A percentile compares a stretch with the other conserved stretches of the same genome.
These are phyloP conservation scores for Caenorhabditis tropicalis DNA, from an alignment of 1,140 invertebrate genomes.

Conservation along the genomic window DNA sequence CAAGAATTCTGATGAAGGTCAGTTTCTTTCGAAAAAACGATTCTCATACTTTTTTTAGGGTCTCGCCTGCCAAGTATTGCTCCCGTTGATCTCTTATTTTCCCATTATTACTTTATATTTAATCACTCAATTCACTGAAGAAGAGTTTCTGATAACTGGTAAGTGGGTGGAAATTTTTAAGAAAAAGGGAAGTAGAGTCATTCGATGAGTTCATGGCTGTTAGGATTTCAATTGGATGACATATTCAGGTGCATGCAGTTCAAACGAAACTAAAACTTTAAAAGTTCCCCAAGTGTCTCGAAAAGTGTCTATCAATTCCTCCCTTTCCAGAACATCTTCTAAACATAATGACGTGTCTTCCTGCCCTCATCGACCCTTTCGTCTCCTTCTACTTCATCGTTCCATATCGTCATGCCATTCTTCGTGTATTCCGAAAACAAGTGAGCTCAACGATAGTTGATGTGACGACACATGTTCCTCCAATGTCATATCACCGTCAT, in stretches of 20 bases:
- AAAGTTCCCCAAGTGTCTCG: too few relatives aligned
- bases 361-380: background rate
- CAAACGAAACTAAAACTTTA: background rate
- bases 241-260: background rate
- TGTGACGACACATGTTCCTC: background rate
- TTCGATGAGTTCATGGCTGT: too few relatives aligned
- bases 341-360: constrained; percentile 1
- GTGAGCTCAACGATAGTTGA: background rate
- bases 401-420: background rate
- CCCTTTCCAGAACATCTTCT: constrained; percentile 1
- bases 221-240: background rate
- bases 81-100: constrained; percentile 16
- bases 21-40: too few relatives aligned
- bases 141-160: constrained; percentile 4
- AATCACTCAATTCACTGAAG: background rate
- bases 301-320: background rate
- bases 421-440: background rate
- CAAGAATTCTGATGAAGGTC: constrained; percentile 22
- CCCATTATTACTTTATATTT: background rate
- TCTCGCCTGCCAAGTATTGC: constrained; percentile 8
- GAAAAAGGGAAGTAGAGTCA: too few relatives aligned
- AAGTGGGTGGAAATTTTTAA: background rate
- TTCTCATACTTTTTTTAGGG: background rate
- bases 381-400: constrained; percentile 25
- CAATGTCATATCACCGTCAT: background rate